Evolutionary conservation across 1,140 invertebrate genomes (phyloP), one percentile per base, ranked within the genome.

Genomic region (Procambarus virginalis): DNA sequence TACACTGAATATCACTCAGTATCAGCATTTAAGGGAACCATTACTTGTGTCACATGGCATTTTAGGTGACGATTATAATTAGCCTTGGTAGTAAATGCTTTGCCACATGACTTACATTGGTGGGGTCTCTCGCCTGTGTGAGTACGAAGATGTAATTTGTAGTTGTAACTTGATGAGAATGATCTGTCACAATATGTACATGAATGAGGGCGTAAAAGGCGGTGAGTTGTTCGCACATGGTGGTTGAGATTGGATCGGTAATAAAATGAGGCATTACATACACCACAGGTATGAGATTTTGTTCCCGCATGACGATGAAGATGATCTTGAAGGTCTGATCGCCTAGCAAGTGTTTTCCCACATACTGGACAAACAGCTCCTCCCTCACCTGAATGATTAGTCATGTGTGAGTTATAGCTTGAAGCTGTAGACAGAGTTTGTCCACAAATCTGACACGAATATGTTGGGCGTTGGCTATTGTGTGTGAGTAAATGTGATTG

Each of bases 71-170:
- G 75, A 60, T 80, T 88, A 68, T 91, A 91, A 68, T 92, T 92
- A 51, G 84, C 86, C 49, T 86, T 87, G 20, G 79, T 80, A 0
- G 98, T 97, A 93, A 99, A 99, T 0, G 97, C 97, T 94, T 99
- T 98, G 87, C 95, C 95, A 94, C 98, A 99, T 51, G 97, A 96
- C 34, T 95, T 95, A 93, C 98, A 99, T 91, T 97, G 96, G 94
- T 98, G 99, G 0, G 98, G 98, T 93, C 98, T 98, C 93, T 98
- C 97, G 14, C 98, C 97, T 78, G 97, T 97, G 93, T 97, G 97
- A 1, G 97, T 97, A 64, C 97, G 94, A 83, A 97, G 97, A 93
- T 97, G 98, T 12, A 98, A 98, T 93, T 99, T 98, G 3, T 99
- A 95, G 2, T 99, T 94, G 98, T 98, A 99, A 0, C 97, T 98